phyloP scores from a whole-genome alignment of 2,113 vertebrate genomes.

The Syngnathus scovelli region DNA sequence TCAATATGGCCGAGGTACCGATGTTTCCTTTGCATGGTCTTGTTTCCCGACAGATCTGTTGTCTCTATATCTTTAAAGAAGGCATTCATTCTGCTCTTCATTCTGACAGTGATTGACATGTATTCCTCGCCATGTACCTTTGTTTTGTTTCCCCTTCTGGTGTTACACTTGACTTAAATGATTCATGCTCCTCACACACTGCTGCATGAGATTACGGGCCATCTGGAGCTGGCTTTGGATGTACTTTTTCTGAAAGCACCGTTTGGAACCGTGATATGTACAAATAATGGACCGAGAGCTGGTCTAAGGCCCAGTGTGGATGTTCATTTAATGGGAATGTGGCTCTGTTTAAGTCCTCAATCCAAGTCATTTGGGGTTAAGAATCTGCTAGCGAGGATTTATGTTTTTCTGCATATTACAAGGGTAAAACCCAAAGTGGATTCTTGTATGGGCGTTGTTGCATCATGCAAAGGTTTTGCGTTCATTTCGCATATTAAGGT shows the following conservation, averaged over 20 bases:
- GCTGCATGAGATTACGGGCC: constrained; percentile 51
- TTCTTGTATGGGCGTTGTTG: not conserved
- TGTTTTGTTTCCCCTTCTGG: constrained; percentile 25
- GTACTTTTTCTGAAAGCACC: constrained; percentile 25
- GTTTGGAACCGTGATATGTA: constrained; percentile 10
- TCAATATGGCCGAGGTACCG: constrained; percentile 75
- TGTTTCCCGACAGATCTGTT: constrained; percentile 7
- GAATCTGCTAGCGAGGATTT: not conserved
- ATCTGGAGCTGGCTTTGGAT: constrained; percentile 51
- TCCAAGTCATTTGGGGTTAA: constrained; percentile 6
- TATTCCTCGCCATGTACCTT: constrained; percentile 16
- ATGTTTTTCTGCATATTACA: constrained; percentile 1
- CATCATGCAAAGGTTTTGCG: not conserved
- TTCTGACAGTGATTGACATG: constrained; percentile 45
- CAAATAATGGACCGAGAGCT: constrained; percentile 15
- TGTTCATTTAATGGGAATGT: constrained; percentile 4
- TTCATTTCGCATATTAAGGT: not conserved
- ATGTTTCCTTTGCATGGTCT: not conserved
- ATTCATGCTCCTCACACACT: constrained; percentile 49
- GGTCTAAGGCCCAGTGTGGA: constrained; percentile 4
- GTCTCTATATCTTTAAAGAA: not conserved
- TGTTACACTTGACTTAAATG: constrained; percentile 31
- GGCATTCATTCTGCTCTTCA: constrained; percentile 1
- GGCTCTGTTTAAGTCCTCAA: not conserved
- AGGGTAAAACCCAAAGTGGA: not conserved